These are phyloP conservation scores for Irena cyanogastra DNA, from an alignment of 2,113 vertebrate genomes.

Conservation along the genomic window DNA sequence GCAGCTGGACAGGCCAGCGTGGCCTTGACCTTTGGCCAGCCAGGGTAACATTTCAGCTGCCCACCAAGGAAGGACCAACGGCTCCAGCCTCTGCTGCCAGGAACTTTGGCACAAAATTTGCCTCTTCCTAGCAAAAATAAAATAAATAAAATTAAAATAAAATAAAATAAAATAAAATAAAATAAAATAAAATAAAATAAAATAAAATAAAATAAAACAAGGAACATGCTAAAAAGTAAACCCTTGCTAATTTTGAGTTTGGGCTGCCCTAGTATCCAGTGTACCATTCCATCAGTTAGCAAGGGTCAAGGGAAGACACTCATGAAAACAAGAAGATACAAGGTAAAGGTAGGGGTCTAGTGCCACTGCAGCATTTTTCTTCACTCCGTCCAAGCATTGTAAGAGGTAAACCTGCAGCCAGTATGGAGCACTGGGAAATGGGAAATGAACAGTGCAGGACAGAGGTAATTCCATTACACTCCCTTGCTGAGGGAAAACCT, in stretches of 20 bases:
- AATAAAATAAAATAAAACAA: neutral
- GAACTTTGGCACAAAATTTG: neutral
- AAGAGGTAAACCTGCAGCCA: neutral
- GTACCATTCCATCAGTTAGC: neutral
- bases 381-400: neutral
- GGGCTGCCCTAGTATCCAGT: neutral
- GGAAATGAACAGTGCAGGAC: neutral
- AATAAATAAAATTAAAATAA: neutral
- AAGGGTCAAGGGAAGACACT: neutral
- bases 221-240: neutral
- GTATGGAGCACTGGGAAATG: neutral
- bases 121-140: neutral
- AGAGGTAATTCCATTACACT: neutral
- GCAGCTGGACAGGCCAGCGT: accelerated
- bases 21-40: neutral
- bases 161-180: neutral
- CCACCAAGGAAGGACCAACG: accelerated
- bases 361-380: neutral
- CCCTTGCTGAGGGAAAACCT: neutral
- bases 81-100: neutral
- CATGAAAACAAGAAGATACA: neutral
- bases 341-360: neutral
- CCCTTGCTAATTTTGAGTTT: neutral
- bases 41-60: neutral
- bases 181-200: neutral